Evolutionary conservation across 2,888 invertebrate genomes (phyloP), one percentile per base, ranked within the genome.

Genomic region (Ormyrus rosae): DNA sequence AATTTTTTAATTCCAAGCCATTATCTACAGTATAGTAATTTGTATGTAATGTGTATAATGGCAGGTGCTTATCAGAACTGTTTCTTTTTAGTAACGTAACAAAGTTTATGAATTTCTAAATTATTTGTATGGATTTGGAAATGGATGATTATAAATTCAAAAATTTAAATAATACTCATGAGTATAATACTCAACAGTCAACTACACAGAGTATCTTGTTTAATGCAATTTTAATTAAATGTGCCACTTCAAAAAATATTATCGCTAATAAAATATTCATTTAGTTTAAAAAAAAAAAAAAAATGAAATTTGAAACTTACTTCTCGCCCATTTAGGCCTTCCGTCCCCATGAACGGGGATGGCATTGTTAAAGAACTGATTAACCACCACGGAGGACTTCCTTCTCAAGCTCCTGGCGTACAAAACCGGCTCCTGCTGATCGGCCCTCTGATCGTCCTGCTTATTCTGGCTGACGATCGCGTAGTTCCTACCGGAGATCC

Each of bases 401-500:
- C 90, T 88, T 86, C 90, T 76, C 87, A 90, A 82, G 88, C 91
- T 88, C 88, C 89, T 83, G 5, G 68, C 73, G 13, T 65, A 65
- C 4, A 51, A 4, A 0, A 11, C 5, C 13, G 80, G 64, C n/a
- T 78, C 72, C 11, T 64, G 61, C 9, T 13, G 60, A 3, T 74
- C 74, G 19, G 19, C 19, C 19, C 19, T 19, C 19, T 51, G 50
- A 2, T 83, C 81, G 51, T 50, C 65, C 9, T 78, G 60, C 61
- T 83, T 85, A 64, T 85, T 90, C 0, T 91, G 89, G 85, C 92
- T 93, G 65, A 93, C 93, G 48, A 92, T 90, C 53, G 93, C 92
- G 85, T 94, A 94, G n/a, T 92, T 91, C 77, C 92, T 90, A 4
- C 92, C 92, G 68, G 93, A 88, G 51, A 93, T 90, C 67, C 90